A percentile compares a stretch with the other conserved stretches of the same genome.
Conservation (phyloP, 2,888 invertebrate genomes). For the Pachymerium ferrugineum region DNA sequence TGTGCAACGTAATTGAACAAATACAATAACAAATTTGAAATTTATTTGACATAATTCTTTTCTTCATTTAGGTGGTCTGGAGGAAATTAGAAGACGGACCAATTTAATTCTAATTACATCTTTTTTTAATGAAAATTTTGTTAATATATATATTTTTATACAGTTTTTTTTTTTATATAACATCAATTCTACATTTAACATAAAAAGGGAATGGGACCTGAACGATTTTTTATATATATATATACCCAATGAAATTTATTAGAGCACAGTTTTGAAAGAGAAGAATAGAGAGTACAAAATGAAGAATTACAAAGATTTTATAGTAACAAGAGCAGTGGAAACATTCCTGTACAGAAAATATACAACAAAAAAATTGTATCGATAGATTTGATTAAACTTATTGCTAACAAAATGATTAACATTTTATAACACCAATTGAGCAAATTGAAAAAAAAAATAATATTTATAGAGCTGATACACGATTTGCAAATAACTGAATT, state of each 20-base stretch:
- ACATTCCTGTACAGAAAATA: not conserved
- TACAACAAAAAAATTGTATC: too few species aligned
- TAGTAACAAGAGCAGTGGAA: not conserved
- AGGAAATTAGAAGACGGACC: conserved; percentile 80
- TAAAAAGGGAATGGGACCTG: not conserved
- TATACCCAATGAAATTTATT: not conserved
- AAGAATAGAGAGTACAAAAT: not conserved
- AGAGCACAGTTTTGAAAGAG: too few species aligned
- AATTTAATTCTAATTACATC: conserved; percentile 43
- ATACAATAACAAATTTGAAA: too few species aligned
- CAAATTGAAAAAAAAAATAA: not conserved
- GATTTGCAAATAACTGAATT: not conserved
- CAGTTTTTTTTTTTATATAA: not conserved
- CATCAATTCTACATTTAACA: too few species aligned
- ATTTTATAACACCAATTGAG: not conserved
- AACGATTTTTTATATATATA: not conserved
- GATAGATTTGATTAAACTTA: too few species aligned
- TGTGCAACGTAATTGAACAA: conserved; percentile 92
- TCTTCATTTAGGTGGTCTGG: conserved; percentile 67
- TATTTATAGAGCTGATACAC: not conserved
- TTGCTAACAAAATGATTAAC: not conserved
- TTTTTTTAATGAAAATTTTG: not conserved
- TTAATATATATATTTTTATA: not conserved
- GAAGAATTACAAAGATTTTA: not conserved
- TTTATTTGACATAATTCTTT: too few species aligned